Base-by-base conservation (phyloP, 2,797 vertebrate genomes). In the Zenarchopterus dispar region DNA sequence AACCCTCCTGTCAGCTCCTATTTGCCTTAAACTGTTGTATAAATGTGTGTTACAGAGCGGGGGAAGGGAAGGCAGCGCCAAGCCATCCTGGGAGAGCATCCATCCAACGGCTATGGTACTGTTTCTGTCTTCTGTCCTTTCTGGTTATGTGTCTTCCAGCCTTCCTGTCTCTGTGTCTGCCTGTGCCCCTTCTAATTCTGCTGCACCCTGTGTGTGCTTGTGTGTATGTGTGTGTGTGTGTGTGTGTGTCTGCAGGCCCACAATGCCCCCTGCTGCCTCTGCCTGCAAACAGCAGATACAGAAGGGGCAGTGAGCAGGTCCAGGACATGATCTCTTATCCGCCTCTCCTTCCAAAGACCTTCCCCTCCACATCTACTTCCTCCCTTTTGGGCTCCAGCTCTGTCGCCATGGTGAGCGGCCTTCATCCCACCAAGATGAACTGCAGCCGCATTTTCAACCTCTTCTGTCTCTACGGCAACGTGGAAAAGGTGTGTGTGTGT, bases 391-490 rank as follows among this genome's bases (percentile, higher is more conserved):
- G 94, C 21, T 81, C 89, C 52, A 95, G 96, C 65, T 95, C 96
- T 0, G 96, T 98, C 19, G 94, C 96, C 75, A 97, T 98, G 96
- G 96, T 97, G 80, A 96, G 95, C 89, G 92, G 96, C 49, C 93
- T 98, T 75, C 95, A 97, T 84, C 93, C 94, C n/a, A 75, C 93
- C 72, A 95, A 95, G 88, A 97, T 97, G 95, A 98, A 98, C 92
- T 97, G 96, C 82, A 93, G 93, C 48, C 93, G 94, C 80, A 93
- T 98, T 86, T 98, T 98, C 93, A 98, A 97, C 89, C 89, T 98
- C 31, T 97, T 98, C 90, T 97, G 96, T 91, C 93, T 98, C 61
- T 98, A 98, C 70, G 96, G 96, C 78, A 98, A 98, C 82, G 95
- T 98, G 67, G 95, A 97, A 89, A 97, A 98, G 95, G 96, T 97